Evolutionary conservation across 1,140 invertebrate genomes (phyloP), one percentile per base, ranked within the genome.

Genomic region (Anthonomus grandis): DNA sequence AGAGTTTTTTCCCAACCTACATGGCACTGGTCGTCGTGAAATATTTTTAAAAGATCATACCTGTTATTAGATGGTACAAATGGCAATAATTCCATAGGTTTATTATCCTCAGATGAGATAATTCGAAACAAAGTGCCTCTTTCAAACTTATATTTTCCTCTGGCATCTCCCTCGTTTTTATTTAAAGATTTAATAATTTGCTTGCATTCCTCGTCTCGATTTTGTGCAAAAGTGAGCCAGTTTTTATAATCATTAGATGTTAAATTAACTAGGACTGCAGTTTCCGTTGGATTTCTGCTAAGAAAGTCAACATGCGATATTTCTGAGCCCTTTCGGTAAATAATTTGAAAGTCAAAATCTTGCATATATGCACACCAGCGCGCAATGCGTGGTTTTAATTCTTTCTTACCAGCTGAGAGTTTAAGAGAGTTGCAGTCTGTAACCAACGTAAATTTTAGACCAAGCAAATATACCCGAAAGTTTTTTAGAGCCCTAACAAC

Each of bases 331-430:
- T 68, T 18, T 8, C 47, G 27, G 17, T 49, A 49, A 8, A 19
- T 5, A 1, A 49, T 49, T 6, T 45, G 15, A 25, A 70, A 70
- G 31, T 70, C 61, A 19, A 68, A 68, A 8, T 59, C 21, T 57
- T 73, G 65, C 55, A 70, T 53, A 59, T 44, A 68, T 8, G 65
- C 55, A 65, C 70, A 73, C 67, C 70, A 74, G n/a, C 68, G 44
- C 44, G 71, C 63, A 1, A 64, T 70, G 18, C 70, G 41, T 0
- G 73, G 70, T 0, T 53, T 61, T 57, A 74, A 63, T 60, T 71
- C 56, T 63, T 60, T 63, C 63, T 66, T 70, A 57, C 62, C 68
- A 54, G 25, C 13, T 1, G 66, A 63, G 58, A 59, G 64, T 65
- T 54, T 71, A 54, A 65, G 64, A 31, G 39, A 75, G 41, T 68